Evolutionary conservation across 2,113 vertebrate species (phyloP), one percentile per base, ranked within the genome.

Genomic region (Zapus hudsonius): DNA sequence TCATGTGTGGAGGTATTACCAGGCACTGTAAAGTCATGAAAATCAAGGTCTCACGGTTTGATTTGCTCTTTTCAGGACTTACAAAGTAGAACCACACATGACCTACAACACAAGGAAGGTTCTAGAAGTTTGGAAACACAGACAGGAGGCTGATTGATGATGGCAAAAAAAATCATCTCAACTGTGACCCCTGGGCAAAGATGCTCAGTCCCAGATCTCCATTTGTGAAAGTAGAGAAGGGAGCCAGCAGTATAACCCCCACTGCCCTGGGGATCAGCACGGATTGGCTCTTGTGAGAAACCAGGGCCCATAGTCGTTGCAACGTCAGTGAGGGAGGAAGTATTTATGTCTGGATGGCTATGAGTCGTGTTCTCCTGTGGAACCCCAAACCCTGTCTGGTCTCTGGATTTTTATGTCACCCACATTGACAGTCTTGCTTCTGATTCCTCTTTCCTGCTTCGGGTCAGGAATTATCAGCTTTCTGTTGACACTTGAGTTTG

Each of bases 391-490:
- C 20, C 0, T 63, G 13, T n/a, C 78, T 47, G n/a, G 29, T 23
- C 17, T n/a, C 5, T 1, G 4, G 7, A 33, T 79, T 84, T 69
- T 1, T 17, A 3, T 16, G 8, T 11, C 19, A 22, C 1, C 13
- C 59, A 7, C 20, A 15, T 15, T 47, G 63, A 4, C 44, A 11
- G 0, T 82, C n/a, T 55, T 12, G 1, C 42, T 7, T 31, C n/a
- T 3, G 17, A 44, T 23, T 5, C 64, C 22, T 38, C 66, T 80
- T 52, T 57, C 5, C 31, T 57, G 38, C 57, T 55, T 27, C 3
- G 25, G 12, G 33, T 64, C 22, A 1, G 66, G 52, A 80, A 61
- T 59, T 25, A n/a, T 40, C 22, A 36, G 66, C 31, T 64, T n/a
- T 74, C 23, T 12, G 61, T 17, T 3, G 16, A 1, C 17, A 13